Evolutionary conservation across 1,140 invertebrate species (phyloP), one percentile per base, ranked within the genome.

Genomic region (Panagrolaimus sp.): DNA sequence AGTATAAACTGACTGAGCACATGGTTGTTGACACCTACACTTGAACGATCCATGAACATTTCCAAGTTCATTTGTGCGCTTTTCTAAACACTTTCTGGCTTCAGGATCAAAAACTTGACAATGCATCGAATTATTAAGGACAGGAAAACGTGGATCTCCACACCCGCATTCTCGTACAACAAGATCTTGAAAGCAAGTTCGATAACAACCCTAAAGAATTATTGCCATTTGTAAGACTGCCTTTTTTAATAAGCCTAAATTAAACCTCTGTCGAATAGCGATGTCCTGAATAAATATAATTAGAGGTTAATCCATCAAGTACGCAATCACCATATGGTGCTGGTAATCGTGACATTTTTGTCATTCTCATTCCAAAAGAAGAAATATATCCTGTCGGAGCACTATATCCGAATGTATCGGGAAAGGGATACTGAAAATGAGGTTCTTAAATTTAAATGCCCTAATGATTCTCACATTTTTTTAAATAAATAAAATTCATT

Each of bases 381-480:
- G 77, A 76, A 51, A 78, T 72, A 45, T 70, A 78, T 23, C 77
- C 77, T 25, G 77, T 78, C 3, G 77, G 77, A 13, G 77, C 77
- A 65, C 65, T 72, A 63, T 77, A 77, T 38, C 75, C 75, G 47
- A 76, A 76, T 23, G 74, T 76, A 66, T 75, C 74, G 25, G 76
- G 76, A 44, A 78, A 78, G 0, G 76, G 76, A 45, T 74, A 78
- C n/a, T n/a, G n/a, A n/a, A n/a, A n/a, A n/a, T n/a, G n/a, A n/a
- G n/a, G n/a, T n/a, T n/a, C n/a, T n/a, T n/a, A n/a, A n/a, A n/a
- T n/a, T n/a, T n/a, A n/a, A n/a, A n/a, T n/a, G n/a, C n/a, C n/a
- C n/a, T n/a, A n/a, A n/a, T n/a, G n/a, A n/a, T n/a, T n/a, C n/a
- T n/a, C n/a, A n/a, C n/a, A n/a, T n/a, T n/a, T n/a, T n/a, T n/a